Evolutionary conservation across 2,888 invertebrate genomes (phyloP).

Genomic region (Limnephilus rhombicus): DNA sequence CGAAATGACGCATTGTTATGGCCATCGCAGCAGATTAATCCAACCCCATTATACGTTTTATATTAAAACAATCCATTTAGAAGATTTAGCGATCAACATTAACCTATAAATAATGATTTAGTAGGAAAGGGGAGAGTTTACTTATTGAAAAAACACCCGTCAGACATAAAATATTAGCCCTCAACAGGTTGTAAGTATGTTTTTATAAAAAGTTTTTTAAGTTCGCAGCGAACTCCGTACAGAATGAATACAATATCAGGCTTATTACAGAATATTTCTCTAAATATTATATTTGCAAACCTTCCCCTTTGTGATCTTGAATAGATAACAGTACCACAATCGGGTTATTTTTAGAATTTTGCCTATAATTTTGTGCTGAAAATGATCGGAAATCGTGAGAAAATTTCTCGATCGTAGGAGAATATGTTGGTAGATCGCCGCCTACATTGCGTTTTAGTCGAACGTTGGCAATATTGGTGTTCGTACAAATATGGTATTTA

Average conservation of each 20-base stretch:
- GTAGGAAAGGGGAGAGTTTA: neutral
- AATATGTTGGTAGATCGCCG: neutral
- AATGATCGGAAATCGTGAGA: neutral
- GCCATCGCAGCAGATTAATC: neutral
- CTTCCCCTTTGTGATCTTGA: no score
- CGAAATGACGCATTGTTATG: neutral
- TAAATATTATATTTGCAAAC: no score
- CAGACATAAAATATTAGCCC: neutral
- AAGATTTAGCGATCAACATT: neutral
- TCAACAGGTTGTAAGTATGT: conserved; percentile 9
- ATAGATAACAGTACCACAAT: no score
- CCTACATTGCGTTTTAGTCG: neutral
- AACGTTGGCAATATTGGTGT: neutral
- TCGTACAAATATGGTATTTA: neutral
- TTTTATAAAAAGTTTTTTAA: neutral
- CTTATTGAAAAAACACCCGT: neutral
- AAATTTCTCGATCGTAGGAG: neutral
- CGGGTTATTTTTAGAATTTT: neutral
- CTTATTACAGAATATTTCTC: neutral
- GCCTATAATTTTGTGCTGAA: neutral
- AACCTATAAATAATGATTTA: neutral
- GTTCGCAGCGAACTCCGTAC: neutral
- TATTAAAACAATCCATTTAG: neutral
- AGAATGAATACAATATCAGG: neutral
- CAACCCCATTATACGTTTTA: neutral